Base-by-base conservation (phyloP, 2,113 vertebrate species). In the Anguilla rostrata region DNA sequence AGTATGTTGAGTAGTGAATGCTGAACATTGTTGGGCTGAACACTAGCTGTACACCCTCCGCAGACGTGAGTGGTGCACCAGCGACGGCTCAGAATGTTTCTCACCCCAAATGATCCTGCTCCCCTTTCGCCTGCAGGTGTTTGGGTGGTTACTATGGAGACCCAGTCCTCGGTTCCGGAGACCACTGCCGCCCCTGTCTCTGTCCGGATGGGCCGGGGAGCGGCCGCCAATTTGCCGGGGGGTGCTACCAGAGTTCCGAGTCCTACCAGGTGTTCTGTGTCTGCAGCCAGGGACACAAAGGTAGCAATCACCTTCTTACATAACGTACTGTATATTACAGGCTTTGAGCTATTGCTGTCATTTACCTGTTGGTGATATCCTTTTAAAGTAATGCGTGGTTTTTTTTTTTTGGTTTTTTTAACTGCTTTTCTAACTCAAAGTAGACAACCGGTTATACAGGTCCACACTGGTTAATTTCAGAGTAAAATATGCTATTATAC, bases 101-200 rank as follows among this genome's bases (percentile, higher is more conserved):
- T 26, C 60, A 22, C 18, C 71, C 5, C 2, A 75, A 75, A 75
- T 34, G 71, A 75, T 75, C 71, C 5, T 26, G 6, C 26, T 75
- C n/a, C 9, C n/a, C n/a, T n/a, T 16, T 22, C 46, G 49, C 53
- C 16, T 7, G 0, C 90, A 99, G 98, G 91, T 99, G 98, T 92
- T 85, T 97, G 87, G 91, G 93, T 71, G 98, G 98, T 89, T 99
- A 97, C 94, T 99, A 98, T 0, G 98, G 98, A 0, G 94, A 99
- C 89, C 97, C 98, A 0, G 84, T 97, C 82, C 93, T 99, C 84
- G 98, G 98, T 8, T 98, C 98, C 0, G 98, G 97, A 0, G 97
- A 99, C 87, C 97, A 99, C 90, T 99, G 98, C 88, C 98, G 96
- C 5, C 96, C 97, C 41, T 99, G 98, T 75, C 96, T 96, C 87